Base-by-base conservation (phyloP, 2,888 invertebrate genomes). In the Gerris lacustris region DNA sequence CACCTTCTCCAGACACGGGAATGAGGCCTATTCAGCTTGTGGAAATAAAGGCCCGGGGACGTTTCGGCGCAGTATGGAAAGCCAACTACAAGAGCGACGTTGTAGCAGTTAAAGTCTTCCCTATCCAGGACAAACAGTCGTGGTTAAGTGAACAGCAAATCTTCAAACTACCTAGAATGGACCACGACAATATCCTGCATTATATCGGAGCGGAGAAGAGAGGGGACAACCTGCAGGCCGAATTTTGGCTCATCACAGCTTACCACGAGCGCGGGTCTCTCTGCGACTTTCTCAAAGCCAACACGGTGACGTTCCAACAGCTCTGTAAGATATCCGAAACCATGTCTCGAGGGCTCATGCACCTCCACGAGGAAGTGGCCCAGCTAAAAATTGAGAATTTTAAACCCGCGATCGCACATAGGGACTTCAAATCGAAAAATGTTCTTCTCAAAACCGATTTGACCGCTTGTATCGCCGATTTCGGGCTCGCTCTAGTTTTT, bases 391-490 rank as follows among this genome's bases (percentile, higher is more conserved):
- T 84, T 1, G 85, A 86, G 15, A 86, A 86, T 0, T 84, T 87
- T 72, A 99, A 99, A 79, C 96, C 96, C 0, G 91, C 96, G 0
- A 89, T 99, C 44, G 97, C 97, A 5, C 98, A 99, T 82, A 85
- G 99, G 71, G 98, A 98, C 83, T 96, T 98, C 79, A 98, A 98
- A 81, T 95, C 95, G 74, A 96, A 96, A 82, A 99, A 99, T 81
- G 96, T 99, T 9, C 84, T 99, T 63, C 83, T 99, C 0, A 95
- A 94, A 81, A 83, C 86, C 44, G 94, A 97, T 80, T 83, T 96
- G 82, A 92, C 91, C 67, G 94, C 96, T 6, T 96, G 96, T 79
- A 92, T 99, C 76, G 96, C 96, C 68, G 99, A 99, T 82, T 99
- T 99, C 81, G 98, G 98, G 0, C 85, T 99, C 70, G 97, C 98